Conservation (phyloP, 2,797 vertebrate species). For the Ispidina lecontei region DNA sequence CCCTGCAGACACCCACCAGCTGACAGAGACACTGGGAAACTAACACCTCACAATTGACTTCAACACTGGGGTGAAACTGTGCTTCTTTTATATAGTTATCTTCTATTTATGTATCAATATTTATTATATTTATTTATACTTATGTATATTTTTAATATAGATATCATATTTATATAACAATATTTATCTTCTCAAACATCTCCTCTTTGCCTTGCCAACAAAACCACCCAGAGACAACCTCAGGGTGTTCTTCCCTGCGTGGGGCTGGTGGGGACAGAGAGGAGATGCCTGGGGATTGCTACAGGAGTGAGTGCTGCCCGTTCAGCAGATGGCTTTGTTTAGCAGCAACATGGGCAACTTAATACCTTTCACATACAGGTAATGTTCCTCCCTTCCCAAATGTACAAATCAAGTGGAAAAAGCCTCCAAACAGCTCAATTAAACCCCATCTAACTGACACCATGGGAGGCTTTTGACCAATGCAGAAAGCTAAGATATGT, state of each 20-base stretch:
- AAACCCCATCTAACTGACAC: neutral
- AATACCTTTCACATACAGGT: neutral
- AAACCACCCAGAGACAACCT: neutral
- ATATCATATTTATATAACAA: neutral
- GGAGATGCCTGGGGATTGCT: neutral
- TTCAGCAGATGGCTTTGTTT: neutral
- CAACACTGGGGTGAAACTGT: neutral
- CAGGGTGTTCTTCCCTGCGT: accelerated
- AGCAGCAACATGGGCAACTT: neutral
- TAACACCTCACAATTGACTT: neutral
- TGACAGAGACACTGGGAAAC: neutral
- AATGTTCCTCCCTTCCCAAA: neutral
- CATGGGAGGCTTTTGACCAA: neutral
- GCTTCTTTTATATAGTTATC: neutral
- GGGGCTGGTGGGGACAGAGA: neutral
- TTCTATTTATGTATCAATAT: no score
- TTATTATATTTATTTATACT: no score
- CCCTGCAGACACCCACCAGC: neutral
- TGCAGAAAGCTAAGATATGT: neutral
- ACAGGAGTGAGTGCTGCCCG: accelerated
- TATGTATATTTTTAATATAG: no score
- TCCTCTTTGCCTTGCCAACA: neutral
- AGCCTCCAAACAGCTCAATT: neutral
- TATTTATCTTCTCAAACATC: accelerated
- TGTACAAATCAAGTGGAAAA: neutral